Evolutionary conservation across 2,113 vertebrate species (phyloP).

Genomic region (Austrofundulus limnaeus): DNA sequence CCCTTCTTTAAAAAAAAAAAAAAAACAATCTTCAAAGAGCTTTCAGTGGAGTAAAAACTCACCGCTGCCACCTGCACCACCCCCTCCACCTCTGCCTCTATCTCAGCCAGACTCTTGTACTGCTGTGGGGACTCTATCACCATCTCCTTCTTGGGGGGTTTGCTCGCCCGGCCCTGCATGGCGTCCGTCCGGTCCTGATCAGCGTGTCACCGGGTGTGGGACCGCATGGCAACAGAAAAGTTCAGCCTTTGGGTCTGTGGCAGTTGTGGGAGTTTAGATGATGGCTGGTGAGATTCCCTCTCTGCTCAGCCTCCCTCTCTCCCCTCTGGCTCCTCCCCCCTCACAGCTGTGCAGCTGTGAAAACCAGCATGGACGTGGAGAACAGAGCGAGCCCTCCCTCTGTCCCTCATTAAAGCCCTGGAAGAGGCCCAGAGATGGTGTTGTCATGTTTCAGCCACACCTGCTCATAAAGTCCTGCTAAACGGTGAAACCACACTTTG

Average conservation of each 20-base stretch:
- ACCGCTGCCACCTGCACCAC: conserved; percentile 80
- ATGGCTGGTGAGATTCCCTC: conserved; percentile 48
- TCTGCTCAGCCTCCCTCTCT: conserved; percentile 48
- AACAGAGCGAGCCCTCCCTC: conserved; percentile 48
- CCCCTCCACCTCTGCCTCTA: conserved; percentile 82
- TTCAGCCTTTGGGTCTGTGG: conserved; percentile 13
- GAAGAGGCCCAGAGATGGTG: conserved; percentile 23
- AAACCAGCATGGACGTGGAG: conserved; percentile 24
- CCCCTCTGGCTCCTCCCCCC: conserved; percentile 52
- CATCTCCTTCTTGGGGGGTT: conserved; percentile 85
- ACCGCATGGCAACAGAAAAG: conserved; percentile 38
- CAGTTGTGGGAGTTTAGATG: conserved; percentile 22
- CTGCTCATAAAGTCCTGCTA: conserved; percentile 21
- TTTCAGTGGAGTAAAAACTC: conserved; percentile 66
- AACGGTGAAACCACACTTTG: neutral
- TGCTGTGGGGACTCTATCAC: conserved; percentile 84
- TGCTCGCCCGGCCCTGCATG: conserved; percentile 87
- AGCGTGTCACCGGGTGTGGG: conserved; percentile 14
- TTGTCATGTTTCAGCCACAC: conserved; percentile 35
- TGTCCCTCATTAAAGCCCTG: conserved; percentile 54
- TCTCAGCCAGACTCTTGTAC: conserved; percentile 80
- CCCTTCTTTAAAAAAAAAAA: conserved; percentile 47
- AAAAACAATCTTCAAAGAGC: neutral
- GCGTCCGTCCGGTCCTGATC: conserved; percentile 57
- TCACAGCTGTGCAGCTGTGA: conserved; percentile 69